Percentiles rank a stretch among this genome's conserved stretches.
phyloP scores from a whole-genome alignment of 1,140 invertebrate genomes.

The Psix sp. region DNA sequence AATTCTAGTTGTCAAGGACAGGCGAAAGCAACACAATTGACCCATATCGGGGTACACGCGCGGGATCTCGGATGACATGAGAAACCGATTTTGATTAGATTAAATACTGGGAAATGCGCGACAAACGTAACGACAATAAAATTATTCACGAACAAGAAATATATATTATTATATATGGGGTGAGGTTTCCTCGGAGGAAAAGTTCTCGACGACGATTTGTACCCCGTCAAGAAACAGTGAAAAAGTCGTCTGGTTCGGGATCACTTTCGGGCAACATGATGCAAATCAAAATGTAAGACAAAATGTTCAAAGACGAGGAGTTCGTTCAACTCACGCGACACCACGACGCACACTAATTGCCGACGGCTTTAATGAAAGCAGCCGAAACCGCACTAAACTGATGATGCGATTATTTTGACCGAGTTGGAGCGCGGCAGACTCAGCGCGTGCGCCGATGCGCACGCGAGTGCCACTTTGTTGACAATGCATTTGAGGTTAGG shows the following conservation, averaged over 20 bases:
- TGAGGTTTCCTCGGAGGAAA: conserved; percentile 1
- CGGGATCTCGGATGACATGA: background rate
- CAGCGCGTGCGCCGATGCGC: conserved; percentile 47
- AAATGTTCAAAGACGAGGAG: background rate
- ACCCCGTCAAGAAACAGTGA: conserved; percentile 35
- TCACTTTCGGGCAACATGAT: conserved; percentile 35
- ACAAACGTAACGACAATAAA: conserved; percentile 24
- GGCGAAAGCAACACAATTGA: conserved; percentile 64
- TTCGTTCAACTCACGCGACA: conserved; percentile 18
- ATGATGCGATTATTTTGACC: conserved; percentile 39
- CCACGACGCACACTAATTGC: conserved; percentile 20
- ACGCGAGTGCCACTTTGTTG: no score
- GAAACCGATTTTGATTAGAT: background rate
- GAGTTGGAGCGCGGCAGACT: conserved; percentile 8
- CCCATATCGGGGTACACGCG: conserved; percentile 23
- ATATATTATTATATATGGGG: background rate
- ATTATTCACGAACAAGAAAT: conserved; percentile 7
- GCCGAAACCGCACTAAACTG: conserved; percentile 48
- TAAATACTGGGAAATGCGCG: background rate
- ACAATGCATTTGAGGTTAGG: no score
- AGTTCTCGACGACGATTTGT: conserved; percentile 14
- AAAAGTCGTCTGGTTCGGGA: conserved; percentile 23
- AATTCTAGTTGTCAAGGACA: conserved; percentile 70
- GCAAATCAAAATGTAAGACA: conserved; percentile 3
- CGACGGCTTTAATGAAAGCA: conserved; percentile 53